These are phyloP conservation scores for Myotis planiceps DNA, from an alignment of 2,797 vertebrate genomes.

Conservation along the genomic window DNA sequence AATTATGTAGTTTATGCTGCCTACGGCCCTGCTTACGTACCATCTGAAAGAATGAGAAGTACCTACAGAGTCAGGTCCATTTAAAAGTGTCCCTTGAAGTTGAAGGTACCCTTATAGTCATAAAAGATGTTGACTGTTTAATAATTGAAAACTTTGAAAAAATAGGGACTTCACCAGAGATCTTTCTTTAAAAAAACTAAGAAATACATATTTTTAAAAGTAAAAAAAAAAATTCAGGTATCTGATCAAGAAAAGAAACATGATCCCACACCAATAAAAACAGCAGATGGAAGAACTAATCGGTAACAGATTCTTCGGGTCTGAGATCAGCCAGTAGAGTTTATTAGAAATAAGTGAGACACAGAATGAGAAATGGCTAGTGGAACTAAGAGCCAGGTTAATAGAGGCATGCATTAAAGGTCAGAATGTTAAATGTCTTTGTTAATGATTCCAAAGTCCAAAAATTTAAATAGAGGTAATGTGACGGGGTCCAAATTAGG, in stretches of 20 bases:
- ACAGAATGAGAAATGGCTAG: neutral
- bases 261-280: neutral
- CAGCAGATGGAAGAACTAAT: neutral
- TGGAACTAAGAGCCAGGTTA: neutral
- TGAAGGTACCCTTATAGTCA: neutral
- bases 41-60: neutral
- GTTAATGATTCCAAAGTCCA: neutral
- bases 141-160: neutral
- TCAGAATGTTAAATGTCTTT: conserved; percentile 6
- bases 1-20: neutral
- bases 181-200: neutral
- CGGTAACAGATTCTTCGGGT: neutral
- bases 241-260: neutral
- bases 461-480: conserved; percentile 9
- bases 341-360: neutral
- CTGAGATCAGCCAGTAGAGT: neutral
- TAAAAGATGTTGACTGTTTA: neutral
- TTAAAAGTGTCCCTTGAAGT: neutral
- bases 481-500: neutral
- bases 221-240: neutral
- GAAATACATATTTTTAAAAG: neutral
- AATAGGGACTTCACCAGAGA: neutral
- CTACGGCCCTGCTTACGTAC: neutral
- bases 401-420: neutral
- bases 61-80: neutral